Base-by-base conservation (phyloP, 2,797 vertebrate genomes). In the Sus cebifrons region DNA sequence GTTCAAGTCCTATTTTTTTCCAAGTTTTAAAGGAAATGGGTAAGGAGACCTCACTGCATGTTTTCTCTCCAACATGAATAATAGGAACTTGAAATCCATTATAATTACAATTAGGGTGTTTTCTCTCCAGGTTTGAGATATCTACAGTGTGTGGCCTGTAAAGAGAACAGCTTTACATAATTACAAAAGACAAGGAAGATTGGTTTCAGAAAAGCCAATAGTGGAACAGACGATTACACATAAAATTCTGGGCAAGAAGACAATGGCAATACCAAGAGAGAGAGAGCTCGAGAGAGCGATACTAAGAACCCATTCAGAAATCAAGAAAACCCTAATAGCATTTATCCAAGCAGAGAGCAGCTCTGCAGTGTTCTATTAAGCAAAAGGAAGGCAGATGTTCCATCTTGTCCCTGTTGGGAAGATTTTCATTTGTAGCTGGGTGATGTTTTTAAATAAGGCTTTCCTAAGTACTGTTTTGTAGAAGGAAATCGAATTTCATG, bases 141-240 rank as follows among this genome's bases (percentile, higher is more conserved):
- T 94, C 94, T 96, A 52, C 81, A 95, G 78, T 83, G 81, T 95
- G 87, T 90, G 85, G 94, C 89, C 92, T 97, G 65, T 60, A 70
- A 92, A 90, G 92, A 90, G 94, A 97, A 94, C 87, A 96, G 87
- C 85, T 96, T 95, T 97, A 89, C 94, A 95, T 97, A 97, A 98
- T 98, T 97, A 94, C 78, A 96, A 98, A 98, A 96, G 96, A 93
- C 93, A 96, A 96, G 97, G 94, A 94, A 97, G 95, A 95, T 93
- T 98, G 96, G 93, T 97, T 97, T 97, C 84, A 97, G 75, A 98
- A 97, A 96, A 96, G 89, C 87, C 84, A 93, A 4, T 92, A 92
- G 91, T 95, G 93, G 91, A 93, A 96, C 93, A 96, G 94, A 95
- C 1, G 73, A 97, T 97, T 96, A 96, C 81, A 86, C 89, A 90